Evolutionary conservation across 1,140 invertebrate species (phyloP), one percentile per base, ranked within the genome.

Genomic region (Sipha flava): DNA sequence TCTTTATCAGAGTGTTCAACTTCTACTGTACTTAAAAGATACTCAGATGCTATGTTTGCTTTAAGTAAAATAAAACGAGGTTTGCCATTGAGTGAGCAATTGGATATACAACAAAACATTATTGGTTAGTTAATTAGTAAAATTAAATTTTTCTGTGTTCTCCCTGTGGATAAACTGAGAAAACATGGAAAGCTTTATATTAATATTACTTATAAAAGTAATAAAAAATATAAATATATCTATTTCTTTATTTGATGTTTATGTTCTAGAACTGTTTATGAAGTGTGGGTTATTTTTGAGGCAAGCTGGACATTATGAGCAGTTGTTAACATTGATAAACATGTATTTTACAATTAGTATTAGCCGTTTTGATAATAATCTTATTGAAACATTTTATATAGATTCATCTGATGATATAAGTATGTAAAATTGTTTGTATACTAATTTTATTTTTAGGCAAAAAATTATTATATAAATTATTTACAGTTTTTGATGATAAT

Each of bases 201-300:
- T 5, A 10, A 18, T 26, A 31, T 7, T 31, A 2, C 4, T n/a
- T n/a, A n/a, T n/a, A n/a, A n/a, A n/a, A n/a, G n/a, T n/a, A n/a
- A n/a, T n/a, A n/a, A n/a, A n/a, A n/a, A n/a, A n/a, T n/a, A n/a
- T n/a, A n/a, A n/a, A n/a, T n/a, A n/a, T n/a, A n/a, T n/a, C n/a
- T n/a, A n/a, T n/a, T n/a, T n/a, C n/a, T n/a, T n/a, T n/a, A n/a
- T n/a, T n/a, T n/a, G n/a, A 64, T 66, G 1, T 10, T 37, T 5
- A 14, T 43, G 4, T 66, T 66, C 6, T 81, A 87, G 85, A 85
- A 81, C 83, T 91, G 80, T 85, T 91, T 34, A 88, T 88, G 81
- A 87, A 89, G 79, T 90, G 88, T 82, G 86, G 89, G 7, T 85
- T 89, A 26, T 91, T 91, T 83, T 82, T 92, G n/a, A 87, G 90